Evolutionary conservation across 2,888 invertebrate species (phyloP).

Genomic region (Malachius bipustulatus): DNA sequence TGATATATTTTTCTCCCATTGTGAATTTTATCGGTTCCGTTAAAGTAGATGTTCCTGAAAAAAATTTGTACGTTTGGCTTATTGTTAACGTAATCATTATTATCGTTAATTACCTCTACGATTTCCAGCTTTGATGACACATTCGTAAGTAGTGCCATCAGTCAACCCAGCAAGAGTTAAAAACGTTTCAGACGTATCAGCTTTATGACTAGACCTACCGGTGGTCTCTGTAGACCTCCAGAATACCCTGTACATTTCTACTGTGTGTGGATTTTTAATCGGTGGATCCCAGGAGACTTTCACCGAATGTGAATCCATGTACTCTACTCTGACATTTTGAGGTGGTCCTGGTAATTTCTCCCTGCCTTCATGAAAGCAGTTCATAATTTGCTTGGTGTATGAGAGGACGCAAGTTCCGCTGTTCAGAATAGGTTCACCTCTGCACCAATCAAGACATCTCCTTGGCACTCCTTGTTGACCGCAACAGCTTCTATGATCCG

Average conservation of each 20-base stretch:
- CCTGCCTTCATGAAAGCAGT: conserved; percentile 70
- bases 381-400: conserved; percentile 61
- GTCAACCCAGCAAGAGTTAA: conserved; percentile 58
- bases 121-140: conserved; percentile 74
- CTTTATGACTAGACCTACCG: conserved; percentile 11
- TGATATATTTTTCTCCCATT: conserved; percentile 60
- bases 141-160: conserved; percentile 64
- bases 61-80: too few species aligned
- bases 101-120: conserved; percentile 43
- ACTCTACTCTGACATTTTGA: conserved; percentile 46
- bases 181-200: conserved; percentile 59
- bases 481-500: conserved; percentile 76
- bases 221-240: conserved; percentile 55
- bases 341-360: conserved; percentile 74
- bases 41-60: conserved; percentile 55
- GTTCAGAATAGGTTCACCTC: conserved; percentile 58
- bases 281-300: conserved; percentile 65
- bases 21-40: conserved; percentile 64
- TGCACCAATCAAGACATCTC: conserved; percentile 73
- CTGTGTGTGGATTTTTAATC: conserved; percentile 67
- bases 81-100: too few species aligned
- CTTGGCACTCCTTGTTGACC: conserved; percentile 68
- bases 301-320: conserved; percentile 46
- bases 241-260: conserved; percentile 73
- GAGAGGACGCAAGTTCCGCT: conserved; percentile 55